Base-by-base conservation (phyloP, 2,113 vertebrate species). In the Elaphurus davidianus region DNA sequence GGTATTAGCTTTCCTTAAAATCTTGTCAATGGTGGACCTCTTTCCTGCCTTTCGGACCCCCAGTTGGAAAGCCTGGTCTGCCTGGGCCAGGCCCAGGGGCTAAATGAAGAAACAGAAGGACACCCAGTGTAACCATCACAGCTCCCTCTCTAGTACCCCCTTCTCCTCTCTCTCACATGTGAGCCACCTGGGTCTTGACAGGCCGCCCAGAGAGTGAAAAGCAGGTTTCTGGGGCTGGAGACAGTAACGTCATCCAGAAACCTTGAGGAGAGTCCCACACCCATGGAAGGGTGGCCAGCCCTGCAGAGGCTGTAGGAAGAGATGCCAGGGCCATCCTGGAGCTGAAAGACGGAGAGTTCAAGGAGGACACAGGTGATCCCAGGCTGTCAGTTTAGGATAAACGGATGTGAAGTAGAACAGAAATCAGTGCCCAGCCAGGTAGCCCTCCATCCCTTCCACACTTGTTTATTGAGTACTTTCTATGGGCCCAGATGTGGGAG, bases 391-490 rank as follows among this genome's bases (percentile, higher is more conserved):
- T 8, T 67, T 25, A 40, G 87, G 60, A 43, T 0, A 21, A 47
- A 55, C 28, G 12, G 16, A 36, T 0, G 59, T 7, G 11, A 57
- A 10, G 1, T 4, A 36, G 64, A 62, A 45, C 17, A 50, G 89
- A 59, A 52, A 43, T n/a, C 60, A 4, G 25, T 2, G 4, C 40
- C 2, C 3, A 15, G 55, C 54, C 78, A 17, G 40, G 67, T 36
- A 25, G 30, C 23, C 8, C 2, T 2, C 15, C 1, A 0, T 1
- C 43, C 43, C 14, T 19, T 50, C 71, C 13, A 5, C 1, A 1
- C 5, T 2, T 6, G 7, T 43, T 71, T 25, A 36, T 0, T 25
- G 16, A 54, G 87, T 30, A 7, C 79, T 25, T 93, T 33, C 47
- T 5, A 0, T 50, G 19, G 71, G 27, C 60, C 60, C 0, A 5